Base-by-base conservation (phyloP, 2,797 vertebrate species). In the Ceryle rudis region DNA sequence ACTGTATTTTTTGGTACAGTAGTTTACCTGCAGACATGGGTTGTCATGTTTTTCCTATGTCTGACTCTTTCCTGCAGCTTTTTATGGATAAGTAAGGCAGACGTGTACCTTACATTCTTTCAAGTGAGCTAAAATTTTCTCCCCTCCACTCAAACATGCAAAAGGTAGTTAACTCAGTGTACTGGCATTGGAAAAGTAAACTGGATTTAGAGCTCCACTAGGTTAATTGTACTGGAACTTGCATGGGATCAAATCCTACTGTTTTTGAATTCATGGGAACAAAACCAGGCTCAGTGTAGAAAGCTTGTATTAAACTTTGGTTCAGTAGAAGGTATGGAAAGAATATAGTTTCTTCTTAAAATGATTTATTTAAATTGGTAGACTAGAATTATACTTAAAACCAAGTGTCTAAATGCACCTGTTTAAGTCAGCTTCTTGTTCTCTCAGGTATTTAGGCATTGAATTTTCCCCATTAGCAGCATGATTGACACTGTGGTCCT, bases 401-500 rank as follows among this genome's bases (percentile, higher is more conserved):
- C 94, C 89, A 94, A 97, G 97, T 92, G 96, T 97, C 97, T 98
- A 96, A 97, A 98, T 98, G 97, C 98, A 98, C 98, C 98, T 98
- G 98, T 97, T 98, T 97, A 97, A 98, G 97, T 95, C 96, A 97
- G 97, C 97, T 98, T 98, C 97, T 98, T 97, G 97, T 98, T 98
- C 98, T 98, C 98, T 87, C 97, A 98, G 98, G 98, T 98, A 98
- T 98, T 98, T 97, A 98, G 97, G 98, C 97, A 98, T 97, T 97
- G 97, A 98, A 97, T 98, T 98, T 98, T 98, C 98, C 98, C 98
- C 98, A 98, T 98, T 98, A 98, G 98, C 97, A 97, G 97, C 97
- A 98, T 98, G 98, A 99, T 98, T 99, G 99, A 99, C 98, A 99
- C 98, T 97, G 96, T 98, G 98, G 98, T 98, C 98, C 98, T 98